These are phyloP conservation scores for Athalia circularis DNA, from an alignment of 2,888 invertebrate genomes.

Conservation along the genomic window DNA sequence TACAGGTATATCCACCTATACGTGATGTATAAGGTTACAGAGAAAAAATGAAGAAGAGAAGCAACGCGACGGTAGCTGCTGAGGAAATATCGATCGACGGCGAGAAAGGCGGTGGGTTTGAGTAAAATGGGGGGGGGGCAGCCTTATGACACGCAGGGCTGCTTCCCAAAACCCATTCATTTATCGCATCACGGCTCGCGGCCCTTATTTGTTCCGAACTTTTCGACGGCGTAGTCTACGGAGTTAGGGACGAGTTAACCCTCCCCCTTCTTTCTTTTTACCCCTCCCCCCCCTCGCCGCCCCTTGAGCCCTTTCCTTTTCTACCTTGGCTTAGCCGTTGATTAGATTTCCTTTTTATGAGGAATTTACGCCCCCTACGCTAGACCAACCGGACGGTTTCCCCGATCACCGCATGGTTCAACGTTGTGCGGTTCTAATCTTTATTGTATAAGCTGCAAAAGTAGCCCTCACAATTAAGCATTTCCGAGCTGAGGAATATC, in stretches of 20 bases:
- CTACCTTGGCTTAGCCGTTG: constrained; percentile 39
- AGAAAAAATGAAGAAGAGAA: background rate
- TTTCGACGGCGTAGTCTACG: constrained; percentile 39
- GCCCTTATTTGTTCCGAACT: constrained; percentile 46
- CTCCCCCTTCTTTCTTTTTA: constrained; percentile 4
- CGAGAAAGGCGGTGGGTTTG: constrained; percentile 11
- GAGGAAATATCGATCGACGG: constrained; percentile 38
- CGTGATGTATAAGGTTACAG: no score
- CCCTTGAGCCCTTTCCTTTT: background rate
- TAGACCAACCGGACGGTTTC: background rate
- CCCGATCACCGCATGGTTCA: constrained; percentile 11
- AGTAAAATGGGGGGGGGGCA: constrained; percentile 11
- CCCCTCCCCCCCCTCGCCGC: background rate
- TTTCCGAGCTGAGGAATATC: no score
- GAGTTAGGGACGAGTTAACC: constrained; percentile 39
- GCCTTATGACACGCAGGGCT: constrained; percentile 45
- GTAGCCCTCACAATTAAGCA: background rate
- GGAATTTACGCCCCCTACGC: constrained; percentile 36
- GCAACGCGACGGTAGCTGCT: background rate
- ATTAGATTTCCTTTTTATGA: constrained; percentile 46
- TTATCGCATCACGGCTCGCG: constrained; percentile 45
- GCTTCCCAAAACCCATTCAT: constrained; percentile 45
- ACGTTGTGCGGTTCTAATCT: constrained; percentile 25
- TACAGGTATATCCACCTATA: no score
- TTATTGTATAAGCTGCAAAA: constrained; percentile 33